Evolutionary conservation across 1,140 invertebrate genomes (phyloP).

Genomic region (Diorhabda carinulata): DNA sequence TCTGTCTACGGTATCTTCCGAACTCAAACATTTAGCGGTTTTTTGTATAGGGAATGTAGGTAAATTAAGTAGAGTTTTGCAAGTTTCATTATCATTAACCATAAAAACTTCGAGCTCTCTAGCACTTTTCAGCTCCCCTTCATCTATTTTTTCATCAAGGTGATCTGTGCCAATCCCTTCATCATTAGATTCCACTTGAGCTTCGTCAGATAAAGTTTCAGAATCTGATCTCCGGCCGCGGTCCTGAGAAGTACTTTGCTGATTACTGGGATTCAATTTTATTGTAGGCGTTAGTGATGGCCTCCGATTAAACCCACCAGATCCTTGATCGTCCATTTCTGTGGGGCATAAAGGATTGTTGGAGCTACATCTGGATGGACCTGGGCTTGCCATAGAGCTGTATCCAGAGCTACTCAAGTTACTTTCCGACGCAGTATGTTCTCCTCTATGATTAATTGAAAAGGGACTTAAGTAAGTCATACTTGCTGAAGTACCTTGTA

Average conservation of each 20-base stretch:
- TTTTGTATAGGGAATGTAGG: constrained; percentile 44
- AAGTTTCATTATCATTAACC: constrained; percentile 45
- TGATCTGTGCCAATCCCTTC: constrained; percentile 67
- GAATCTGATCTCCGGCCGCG: constrained; percentile 59
- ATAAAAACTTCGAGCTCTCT: constrained; percentile 63
- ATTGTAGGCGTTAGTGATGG: constrained; percentile 50
- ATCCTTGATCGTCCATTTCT: constrained; percentile 64
- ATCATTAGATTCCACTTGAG: constrained; percentile 64
- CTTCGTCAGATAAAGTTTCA: constrained; percentile 65
- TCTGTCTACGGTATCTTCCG: constrained; percentile 46
- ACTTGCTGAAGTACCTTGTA: constrained; percentile 50
- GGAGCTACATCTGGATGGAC: constrained; percentile 70
- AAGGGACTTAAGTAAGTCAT: constrained; percentile 75
- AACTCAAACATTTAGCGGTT: constrained; percentile 29
- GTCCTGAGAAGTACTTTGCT: constrained; percentile 44
- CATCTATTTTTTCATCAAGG: constrained; percentile 61
- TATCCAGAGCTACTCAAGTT: constrained; percentile 80
- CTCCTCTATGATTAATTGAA: constrained; percentile 62
- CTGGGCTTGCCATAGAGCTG: constrained; percentile 75
- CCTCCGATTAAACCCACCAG: constrained; percentile 51
- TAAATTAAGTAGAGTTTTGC: constrained; percentile 40
- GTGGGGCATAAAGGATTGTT: constrained; percentile 70
- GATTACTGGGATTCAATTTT: constrained; percentile 49
- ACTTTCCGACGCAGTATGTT: constrained; percentile 71
- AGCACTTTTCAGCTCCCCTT: constrained; percentile 58